phyloP scores from a whole-genome alignment of 2,888 invertebrate species.

The Rhagonycha lutea region DNA sequence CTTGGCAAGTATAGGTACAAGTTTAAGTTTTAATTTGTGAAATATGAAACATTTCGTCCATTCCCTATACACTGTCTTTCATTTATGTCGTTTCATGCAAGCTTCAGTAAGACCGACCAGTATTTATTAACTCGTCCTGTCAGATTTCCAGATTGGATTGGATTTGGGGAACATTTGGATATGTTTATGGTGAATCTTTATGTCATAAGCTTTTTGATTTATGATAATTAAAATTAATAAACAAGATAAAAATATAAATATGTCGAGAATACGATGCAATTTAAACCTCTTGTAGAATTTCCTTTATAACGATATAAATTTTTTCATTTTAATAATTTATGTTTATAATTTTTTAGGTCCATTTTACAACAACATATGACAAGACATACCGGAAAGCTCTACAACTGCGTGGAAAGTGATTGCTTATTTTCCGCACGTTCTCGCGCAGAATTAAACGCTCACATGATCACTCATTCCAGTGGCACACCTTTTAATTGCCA shows the following conservation, averaged over 20 bases:
- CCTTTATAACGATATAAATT: constrained; percentile 1
- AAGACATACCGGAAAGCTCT: constrained; percentile 61
- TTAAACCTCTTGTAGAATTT: constrained; percentile 13
- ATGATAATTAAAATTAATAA: constrained; percentile 41
- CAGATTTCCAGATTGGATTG: constrained; percentile 39
- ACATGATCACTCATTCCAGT: constrained; percentile 61
- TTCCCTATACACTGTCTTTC: constrained; percentile 28
- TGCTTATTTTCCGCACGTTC: constrained; percentile 64
- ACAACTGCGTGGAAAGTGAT: constrained; percentile 59
- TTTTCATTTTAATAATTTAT: background rate
- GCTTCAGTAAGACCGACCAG: constrained; percentile 33
- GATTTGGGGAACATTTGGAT: constrained; percentile 38
- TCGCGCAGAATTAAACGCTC: constrained; percentile 60
- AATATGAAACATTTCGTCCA: constrained; percentile 30
- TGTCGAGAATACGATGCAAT: constrained; percentile 16
- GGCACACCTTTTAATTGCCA: constrained; percentile 57
- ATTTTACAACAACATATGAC: constrained; percentile 64
- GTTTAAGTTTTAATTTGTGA: constrained; percentile 32
- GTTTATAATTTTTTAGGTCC: constrained; percentile 47
- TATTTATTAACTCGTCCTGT: constrained; percentile 41
- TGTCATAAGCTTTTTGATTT: constrained; percentile 40
- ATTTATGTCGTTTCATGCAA: constrained; percentile 29
- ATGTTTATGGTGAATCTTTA: constrained; percentile 38
- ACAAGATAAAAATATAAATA: constrained; percentile 29
- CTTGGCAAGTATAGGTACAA: constrained; percentile 26